These are phyloP conservation scores for Peromyscus attwateri DNA, from an alignment of 2,797 vertebrate species.

Conservation along the genomic window DNA sequence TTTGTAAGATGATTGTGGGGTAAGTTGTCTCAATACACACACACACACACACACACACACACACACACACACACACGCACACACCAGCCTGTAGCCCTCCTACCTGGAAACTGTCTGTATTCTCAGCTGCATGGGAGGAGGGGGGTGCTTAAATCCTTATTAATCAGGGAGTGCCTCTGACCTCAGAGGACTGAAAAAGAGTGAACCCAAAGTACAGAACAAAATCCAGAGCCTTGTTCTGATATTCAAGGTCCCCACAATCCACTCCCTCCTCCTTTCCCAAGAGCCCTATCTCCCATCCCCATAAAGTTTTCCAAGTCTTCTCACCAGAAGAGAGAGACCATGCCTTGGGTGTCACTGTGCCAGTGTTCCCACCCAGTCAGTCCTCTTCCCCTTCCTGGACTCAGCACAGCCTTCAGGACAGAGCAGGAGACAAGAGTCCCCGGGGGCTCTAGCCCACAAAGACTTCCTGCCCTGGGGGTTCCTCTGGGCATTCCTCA, in stretches of 20 bases:
- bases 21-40: neutral
- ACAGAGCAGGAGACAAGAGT: neutral
- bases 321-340: neutral
- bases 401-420: neutral
- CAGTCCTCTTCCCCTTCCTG: neutral
- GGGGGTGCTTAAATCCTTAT: neutral
- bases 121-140: neutral
- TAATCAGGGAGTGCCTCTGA: neutral
- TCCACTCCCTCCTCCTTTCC: neutral
- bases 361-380: neutral
- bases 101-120: neutral
- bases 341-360: neutral
- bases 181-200: slow-evolving; percentile 8
- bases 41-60: neutral
- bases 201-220: slow-evolving; percentile 44
- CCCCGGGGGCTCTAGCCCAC: neutral
- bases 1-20: neutral
- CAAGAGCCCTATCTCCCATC: neutral
- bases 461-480: neutral
- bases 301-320: neutral
- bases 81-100: neutral
- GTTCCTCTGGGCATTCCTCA: neutral
- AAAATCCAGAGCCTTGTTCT: slow-evolving; percentile 24
- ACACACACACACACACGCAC: neutral
- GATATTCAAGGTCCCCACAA: neutral